A percentile compares a stretch with the other conserved stretches of the same genome.
phyloP scores from a whole-genome alignment of 2,888 invertebrate genomes.

The Pyrrhosoma nymphula region DNA sequence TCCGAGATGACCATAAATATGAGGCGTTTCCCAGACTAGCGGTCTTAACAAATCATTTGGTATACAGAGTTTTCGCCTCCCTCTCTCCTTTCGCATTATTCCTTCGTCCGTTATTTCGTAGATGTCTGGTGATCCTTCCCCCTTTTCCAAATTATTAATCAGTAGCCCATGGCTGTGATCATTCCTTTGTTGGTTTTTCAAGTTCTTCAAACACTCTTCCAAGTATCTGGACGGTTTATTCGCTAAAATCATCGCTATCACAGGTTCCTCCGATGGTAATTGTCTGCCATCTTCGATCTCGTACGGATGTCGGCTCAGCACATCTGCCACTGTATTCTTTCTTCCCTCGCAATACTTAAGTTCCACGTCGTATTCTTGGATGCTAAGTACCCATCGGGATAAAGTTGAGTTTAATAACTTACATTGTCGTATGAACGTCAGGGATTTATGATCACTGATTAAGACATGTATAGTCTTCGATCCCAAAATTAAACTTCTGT shows the following conservation, averaged over 20 bases:
- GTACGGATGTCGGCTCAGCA: too few species aligned
- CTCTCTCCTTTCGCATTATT: not conserved
- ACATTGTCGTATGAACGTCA: too few species aligned
- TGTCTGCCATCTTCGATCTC: not conserved
- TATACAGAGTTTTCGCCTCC: not conserved
- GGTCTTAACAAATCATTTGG: not conserved
- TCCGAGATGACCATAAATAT: not conserved
- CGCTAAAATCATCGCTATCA: not conserved
- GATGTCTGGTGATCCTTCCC: not conserved
- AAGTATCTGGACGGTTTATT: not conserved
- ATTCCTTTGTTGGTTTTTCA: not conserved
- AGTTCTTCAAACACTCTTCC: not conserved
- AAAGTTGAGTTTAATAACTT: too few species aligned
- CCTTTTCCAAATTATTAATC: not conserved
- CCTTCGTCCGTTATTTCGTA: not conserved
- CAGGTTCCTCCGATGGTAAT: not conserved
- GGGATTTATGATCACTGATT: too few species aligned
- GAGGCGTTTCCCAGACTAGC: not conserved
- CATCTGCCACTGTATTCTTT: too few species aligned
- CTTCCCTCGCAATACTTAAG: too few species aligned
- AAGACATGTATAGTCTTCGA: too few species aligned
- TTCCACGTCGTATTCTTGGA: too few species aligned
- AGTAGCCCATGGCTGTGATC: not conserved
- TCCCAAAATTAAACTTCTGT: too few species aligned
- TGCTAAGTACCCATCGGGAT: too few species aligned